Base-by-base conservation (phyloP, 2,888 invertebrate species). In the Trilocha varians region DNA sequence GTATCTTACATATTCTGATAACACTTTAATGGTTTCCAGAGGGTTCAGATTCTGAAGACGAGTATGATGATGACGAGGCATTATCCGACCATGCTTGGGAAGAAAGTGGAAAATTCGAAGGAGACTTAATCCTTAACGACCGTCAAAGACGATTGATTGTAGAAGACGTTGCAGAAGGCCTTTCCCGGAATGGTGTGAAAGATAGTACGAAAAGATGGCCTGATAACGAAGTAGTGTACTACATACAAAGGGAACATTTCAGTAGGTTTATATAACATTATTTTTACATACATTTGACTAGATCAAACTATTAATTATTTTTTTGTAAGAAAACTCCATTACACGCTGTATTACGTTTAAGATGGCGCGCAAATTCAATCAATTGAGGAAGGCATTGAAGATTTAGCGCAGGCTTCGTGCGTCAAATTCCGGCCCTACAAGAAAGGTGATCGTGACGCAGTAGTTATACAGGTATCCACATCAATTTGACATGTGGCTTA, bases 31-130 rank as follows among this genome's bases (percentile, higher is more conserved):
- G 25, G 15, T 38, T 59, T 53, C 44, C 48, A 70, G 70, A 69
- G 65, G 78, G 75, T 39, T 65, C 62, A 5, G 60, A 64, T 38
- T 59, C 71, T 11, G 70, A 72, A 14, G 62, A 57, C 37, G 63
- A 71, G 13, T 62, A 58, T 39, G 83, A 83, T 25, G 79, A 78
- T 40, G 76, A 74, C 2, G 77, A 77, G 14, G 40, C 51, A 1
- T 53, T 68, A 34, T 70, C 77, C 18, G 84, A 83, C 41, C 66
- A 86, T 44, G 80, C 86, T 5, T 87, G 87, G 83, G 85, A 86
- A 50, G 75, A 79, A 32, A 87, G 87, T 47, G 87, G 86, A 5
- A 80, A 86, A 52, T 87, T 87, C 44, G 87, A 88, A 51, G 87
- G 87, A 9, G 87, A 88, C 48, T 68, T 88, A 16, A 72, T 87